Conservation (phyloP, 1,140 invertebrate genomes). For the Bombus breviceps region DNA sequence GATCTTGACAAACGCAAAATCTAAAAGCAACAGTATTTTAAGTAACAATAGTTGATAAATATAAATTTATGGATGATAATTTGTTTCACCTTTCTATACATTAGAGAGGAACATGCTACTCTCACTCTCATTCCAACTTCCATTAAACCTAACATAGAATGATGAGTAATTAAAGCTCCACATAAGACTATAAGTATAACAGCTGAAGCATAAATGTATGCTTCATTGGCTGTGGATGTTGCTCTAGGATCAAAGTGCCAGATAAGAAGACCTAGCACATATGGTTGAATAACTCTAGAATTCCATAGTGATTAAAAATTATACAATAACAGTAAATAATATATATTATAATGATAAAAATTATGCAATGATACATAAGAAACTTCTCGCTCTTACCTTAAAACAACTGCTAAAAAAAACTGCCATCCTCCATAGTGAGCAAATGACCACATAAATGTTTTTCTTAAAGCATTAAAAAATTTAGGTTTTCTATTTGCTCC, state of each 20-base stretch:
- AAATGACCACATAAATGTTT: conserved; percentile 75
- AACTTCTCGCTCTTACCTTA: conserved; percentile 61
- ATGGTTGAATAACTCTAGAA: conserved; percentile 76
- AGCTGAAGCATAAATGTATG: conserved; percentile 80
- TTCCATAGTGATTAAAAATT: background rate
- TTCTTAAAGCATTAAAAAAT: conserved; percentile 75
- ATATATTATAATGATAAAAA: background rate
- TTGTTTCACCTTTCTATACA: conserved; percentile 74
- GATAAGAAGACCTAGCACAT: conserved; percentile 79
- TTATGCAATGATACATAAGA: background rate
- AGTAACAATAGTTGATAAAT: background rate
- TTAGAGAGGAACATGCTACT: conserved; percentile 83
- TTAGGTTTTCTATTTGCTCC: conserved; percentile 73
- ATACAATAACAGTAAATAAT: background rate
- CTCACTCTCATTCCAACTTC: conserved; percentile 83
- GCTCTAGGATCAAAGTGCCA: conserved; percentile 80
- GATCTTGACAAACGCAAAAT: conserved; percentile 77
- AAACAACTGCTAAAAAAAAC: conserved; percentile 58
- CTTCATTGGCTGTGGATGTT: conserved; percentile 70
- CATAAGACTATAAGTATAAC: conserved; percentile 79
- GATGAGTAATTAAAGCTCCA: conserved; percentile 79
- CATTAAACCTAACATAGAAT: conserved; percentile 76
- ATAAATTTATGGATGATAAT: background rate
- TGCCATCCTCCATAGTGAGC: conserved; percentile 70
- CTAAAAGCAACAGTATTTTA: conserved; percentile 52